Evolutionary conservation across 2,888 invertebrate species (phyloP).

Genomic region (Eledona agricola): DNA sequence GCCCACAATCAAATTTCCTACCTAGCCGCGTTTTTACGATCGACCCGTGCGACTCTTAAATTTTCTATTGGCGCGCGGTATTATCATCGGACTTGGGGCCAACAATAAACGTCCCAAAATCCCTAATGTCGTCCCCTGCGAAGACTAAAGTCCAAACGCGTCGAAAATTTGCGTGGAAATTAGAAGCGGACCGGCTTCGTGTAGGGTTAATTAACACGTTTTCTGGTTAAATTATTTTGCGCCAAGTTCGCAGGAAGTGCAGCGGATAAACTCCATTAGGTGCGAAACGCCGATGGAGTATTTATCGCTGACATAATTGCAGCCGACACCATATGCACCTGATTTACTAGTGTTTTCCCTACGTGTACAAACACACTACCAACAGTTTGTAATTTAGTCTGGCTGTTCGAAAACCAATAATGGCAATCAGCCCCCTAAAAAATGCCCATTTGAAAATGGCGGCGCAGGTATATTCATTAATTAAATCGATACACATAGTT

Average conservation of each 20-base stretch:
- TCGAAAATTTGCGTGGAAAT: neutral
- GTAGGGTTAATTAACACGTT: slow-evolving; percentile 2
- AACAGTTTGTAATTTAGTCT: slow-evolving; percentile 1
- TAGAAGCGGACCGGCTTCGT: neutral
- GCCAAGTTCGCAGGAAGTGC: slow-evolving; percentile 3
- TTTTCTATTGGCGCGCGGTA: slow-evolving; percentile 2
- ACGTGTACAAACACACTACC: neutral
- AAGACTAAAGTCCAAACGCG: neutral
- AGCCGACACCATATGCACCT: slow-evolving; percentile 4
- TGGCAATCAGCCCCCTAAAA: too few species aligned
- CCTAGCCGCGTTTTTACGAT: slow-evolving; percentile 1
- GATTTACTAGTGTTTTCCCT: slow-evolving; percentile 4
- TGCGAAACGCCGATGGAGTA: slow-evolving; percentile 6
- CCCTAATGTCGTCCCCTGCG: neutral
- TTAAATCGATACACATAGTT: too few species aligned
- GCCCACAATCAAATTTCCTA: slow-evolving; percentile 35
- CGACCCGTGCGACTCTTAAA: slow-evolving; percentile 2
- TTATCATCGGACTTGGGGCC: too few species aligned
- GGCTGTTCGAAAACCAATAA: too few species aligned
- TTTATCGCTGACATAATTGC: slow-evolving; percentile 11
- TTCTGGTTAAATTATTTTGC: slow-evolving; percentile 6
- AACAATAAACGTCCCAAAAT: too few species aligned
- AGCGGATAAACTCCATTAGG: slow-evolving; percentile 9
- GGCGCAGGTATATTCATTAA: too few species aligned
- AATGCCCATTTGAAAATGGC: too few species aligned